Evolutionary conservation across 1,140 invertebrate species (phyloP).

Genomic region (Drosophila bocki): DNA sequence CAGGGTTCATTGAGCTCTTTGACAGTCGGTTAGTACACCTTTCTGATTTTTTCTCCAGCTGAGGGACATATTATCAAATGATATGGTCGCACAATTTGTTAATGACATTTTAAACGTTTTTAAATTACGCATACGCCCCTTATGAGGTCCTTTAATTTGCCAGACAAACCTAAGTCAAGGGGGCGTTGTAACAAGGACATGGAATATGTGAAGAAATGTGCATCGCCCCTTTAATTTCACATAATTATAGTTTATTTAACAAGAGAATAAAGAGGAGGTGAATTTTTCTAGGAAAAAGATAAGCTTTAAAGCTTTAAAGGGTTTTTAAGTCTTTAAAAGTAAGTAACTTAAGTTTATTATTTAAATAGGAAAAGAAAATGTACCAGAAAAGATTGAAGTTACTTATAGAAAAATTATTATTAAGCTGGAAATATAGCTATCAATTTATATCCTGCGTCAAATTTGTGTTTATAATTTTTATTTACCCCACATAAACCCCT

Average conservation of each 20-base stretch:
- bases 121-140: slow-evolving; percentile 74
- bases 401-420: background rate
- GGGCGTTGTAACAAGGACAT: slow-evolving; percentile 32
- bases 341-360: background rate
- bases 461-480: background rate
- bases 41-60: background rate
- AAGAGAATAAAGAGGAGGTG: background rate
- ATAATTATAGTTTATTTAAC: slow-evolving; percentile 28
- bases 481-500: background rate
- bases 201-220: background rate
- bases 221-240: slow-evolving; percentile 14
- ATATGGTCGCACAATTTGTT: slow-evolving; percentile 63
- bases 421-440: background rate
- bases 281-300: background rate
- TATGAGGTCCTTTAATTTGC: slow-evolving; percentile 46
- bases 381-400: background rate
- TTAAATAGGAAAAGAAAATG: too few relatives aligned
- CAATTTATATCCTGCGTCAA: background rate
- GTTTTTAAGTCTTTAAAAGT: background rate
- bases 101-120: slow-evolving; percentile 81
- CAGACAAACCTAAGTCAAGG: slow-evolving; percentile 8
- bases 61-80: slow-evolving; percentile 58
- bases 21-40: background rate
- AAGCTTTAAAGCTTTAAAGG: too few relatives aligned
- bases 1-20: slow-evolving; percentile 35